A percentile compares a stretch with the other conserved stretches of the same genome.
Conservation (phyloP, 2,888 invertebrate species). For the Prosapia bicincta region DNA sequence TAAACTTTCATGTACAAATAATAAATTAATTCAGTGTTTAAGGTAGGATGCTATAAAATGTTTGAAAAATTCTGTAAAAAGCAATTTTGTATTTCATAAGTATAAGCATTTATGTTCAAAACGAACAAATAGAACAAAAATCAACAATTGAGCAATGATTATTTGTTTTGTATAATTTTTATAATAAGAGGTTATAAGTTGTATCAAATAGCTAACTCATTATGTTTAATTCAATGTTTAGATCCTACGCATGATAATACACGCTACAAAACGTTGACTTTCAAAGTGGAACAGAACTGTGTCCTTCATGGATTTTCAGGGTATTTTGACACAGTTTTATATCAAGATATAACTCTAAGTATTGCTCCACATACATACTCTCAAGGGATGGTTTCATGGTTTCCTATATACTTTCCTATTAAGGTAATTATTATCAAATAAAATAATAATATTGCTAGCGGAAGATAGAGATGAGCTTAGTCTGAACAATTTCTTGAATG, state of each 20-base stretch:
- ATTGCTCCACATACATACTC: slow-evolving; percentile 88
- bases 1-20: too few relatives aligned
- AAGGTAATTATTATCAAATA: slow-evolving; percentile 52
- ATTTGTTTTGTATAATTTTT: background rate
- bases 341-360: slow-evolving; percentile 80
- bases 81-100: too few relatives aligned
- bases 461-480: too few relatives aligned
- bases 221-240: slow-evolving; percentile 39
- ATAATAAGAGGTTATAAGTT: background rate
- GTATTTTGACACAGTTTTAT: slow-evolving; percentile 88
- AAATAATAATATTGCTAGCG: background rate
- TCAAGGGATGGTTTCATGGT: slow-evolving; percentile 95
- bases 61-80: too few relatives aligned
- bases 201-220: background rate
- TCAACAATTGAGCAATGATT: background rate
- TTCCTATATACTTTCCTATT: slow-evolving; percentile 92
- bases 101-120: background rate
- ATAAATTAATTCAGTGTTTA: too few relatives aligned
- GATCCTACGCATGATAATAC: slow-evolving; percentile 61
- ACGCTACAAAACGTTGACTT: slow-evolving; percentile 64
- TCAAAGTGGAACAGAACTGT: slow-evolving; percentile 68
- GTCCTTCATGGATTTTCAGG: slow-evolving; percentile 94
- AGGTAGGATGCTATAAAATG: too few relatives aligned
- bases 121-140: too few relatives aligned
- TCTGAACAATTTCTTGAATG: too few relatives aligned